Evolutionary conservation across 2,888 invertebrate species (phyloP).

Genomic region (Palloptera scutellata): DNA sequence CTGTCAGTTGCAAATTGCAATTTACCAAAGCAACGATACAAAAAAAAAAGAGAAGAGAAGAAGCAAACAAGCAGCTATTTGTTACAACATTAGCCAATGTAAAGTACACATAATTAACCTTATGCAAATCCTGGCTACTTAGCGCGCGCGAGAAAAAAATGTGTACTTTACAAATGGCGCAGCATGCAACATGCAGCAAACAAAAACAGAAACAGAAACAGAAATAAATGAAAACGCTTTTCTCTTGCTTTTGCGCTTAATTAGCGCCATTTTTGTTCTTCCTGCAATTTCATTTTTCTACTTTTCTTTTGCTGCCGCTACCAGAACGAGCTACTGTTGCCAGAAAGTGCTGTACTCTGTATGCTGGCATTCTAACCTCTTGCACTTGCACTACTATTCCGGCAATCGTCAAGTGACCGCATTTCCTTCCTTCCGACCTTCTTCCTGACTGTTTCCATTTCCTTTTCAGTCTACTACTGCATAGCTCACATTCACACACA

Average conservation of each 20-base stretch:
- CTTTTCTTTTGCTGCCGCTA: neutral
- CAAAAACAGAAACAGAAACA: no score
- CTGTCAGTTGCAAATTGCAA: no score
- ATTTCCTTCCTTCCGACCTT: constrained; percentile 19
- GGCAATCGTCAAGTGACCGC: constrained; percentile 20
- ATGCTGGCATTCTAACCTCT: neutral
- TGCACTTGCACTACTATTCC: neutral
- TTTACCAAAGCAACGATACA: neutral
- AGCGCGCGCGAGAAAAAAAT: no score
- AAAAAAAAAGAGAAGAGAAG: neutral
- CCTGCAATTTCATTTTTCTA: neutral
- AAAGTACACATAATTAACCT: constrained; percentile 11
- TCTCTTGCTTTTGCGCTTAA: constrained; percentile 11
- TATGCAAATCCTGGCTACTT: neutral
- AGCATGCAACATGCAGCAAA: no score
- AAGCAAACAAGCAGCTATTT: no score
- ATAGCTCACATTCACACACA: neutral
- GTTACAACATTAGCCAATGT: neutral
- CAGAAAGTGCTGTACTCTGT: neutral
- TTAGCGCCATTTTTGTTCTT: constrained; percentile 17
- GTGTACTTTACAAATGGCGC: no score
- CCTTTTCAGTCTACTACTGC: neutral
- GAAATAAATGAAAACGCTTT: no score
- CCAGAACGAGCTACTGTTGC: neutral
- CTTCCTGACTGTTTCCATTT: constrained; percentile 5